phyloP scores from a whole-genome alignment of 2,888 invertebrate species.

The Phengaris alcon region DNA sequence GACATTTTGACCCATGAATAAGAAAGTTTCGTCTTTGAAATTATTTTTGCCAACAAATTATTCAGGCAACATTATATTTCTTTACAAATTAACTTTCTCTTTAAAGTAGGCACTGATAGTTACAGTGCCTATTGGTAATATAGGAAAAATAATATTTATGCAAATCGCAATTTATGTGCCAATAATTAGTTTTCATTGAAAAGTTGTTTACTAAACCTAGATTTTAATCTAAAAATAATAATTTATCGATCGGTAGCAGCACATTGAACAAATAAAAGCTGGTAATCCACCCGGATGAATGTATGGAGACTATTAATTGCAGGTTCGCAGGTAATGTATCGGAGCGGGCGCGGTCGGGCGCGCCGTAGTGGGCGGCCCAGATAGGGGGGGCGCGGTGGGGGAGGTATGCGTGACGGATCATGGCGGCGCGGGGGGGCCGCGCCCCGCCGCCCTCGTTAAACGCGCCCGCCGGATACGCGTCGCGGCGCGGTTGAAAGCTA shows the following conservation, averaged over 20 bases:
- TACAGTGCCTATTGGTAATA: not conserved
- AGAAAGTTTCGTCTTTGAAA: no score
- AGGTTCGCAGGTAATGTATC: constrained; percentile 74
- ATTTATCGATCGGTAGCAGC: constrained; percentile 49
- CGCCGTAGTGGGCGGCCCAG: constrained; percentile 27
- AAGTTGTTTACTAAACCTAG: constrained; percentile 36
- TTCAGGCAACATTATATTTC: no score
- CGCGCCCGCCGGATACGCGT: constrained; percentile 71
- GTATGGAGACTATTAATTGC: constrained; percentile 75
- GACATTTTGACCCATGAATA: no score
- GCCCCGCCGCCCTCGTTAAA: constrained; percentile 73
- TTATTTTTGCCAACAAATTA: no score
- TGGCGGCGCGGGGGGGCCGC: constrained; percentile 74
- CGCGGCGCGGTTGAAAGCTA: constrained; percentile 70
- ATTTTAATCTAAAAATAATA: constrained; percentile 34
- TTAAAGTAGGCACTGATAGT: no score
- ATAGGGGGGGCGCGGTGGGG: constrained; percentile 41
- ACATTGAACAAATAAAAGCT: constrained; percentile 61
- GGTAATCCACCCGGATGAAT: constrained; percentile 71
- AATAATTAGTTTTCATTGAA: constrained; percentile 33
- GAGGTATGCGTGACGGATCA: constrained; percentile 75
- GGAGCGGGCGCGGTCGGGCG: constrained; percentile 45
- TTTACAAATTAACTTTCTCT: no score
- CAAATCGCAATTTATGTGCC: constrained; percentile 19
- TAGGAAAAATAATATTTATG: not conserved